Evolutionary conservation across 1,140 invertebrate species (phyloP).

Genomic region (Lepidostoma basale): DNA sequence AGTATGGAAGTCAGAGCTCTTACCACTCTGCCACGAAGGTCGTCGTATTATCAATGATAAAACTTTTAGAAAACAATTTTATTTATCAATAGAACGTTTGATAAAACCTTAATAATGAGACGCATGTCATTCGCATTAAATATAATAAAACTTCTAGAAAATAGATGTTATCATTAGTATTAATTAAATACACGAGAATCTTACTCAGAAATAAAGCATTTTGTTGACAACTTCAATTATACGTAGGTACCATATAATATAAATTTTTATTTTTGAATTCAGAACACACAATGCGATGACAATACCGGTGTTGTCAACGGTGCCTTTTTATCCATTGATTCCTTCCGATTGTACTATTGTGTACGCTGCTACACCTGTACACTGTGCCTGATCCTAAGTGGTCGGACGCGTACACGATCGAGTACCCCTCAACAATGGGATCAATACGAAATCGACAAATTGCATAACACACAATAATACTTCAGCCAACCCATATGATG

Average conservation of each 20-base stretch:
- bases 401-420: background rate
- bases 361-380: background rate
- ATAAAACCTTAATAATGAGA: no score
- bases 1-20: no score
- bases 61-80: no score
- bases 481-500: constrained; percentile 1
- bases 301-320: background rate
- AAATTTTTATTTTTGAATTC: background rate
- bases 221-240: background rate
- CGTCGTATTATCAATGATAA: no score
- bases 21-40: no score
- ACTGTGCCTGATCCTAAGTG: no score
- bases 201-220: no score
- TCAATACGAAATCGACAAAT: constrained; percentile 38
- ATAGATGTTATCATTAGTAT: no score
- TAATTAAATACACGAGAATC: no score
- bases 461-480: constrained; percentile 8
- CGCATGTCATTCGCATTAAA: no score
- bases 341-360: constrained; percentile 21
- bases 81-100: no score
- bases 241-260: background rate
- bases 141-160: no score
- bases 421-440: constrained; percentile 15
- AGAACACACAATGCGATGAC: background rate
- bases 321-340: background rate